phyloP scores from a whole-genome alignment of 2,797 vertebrate genomes.

The Ara ararauna region DNA sequence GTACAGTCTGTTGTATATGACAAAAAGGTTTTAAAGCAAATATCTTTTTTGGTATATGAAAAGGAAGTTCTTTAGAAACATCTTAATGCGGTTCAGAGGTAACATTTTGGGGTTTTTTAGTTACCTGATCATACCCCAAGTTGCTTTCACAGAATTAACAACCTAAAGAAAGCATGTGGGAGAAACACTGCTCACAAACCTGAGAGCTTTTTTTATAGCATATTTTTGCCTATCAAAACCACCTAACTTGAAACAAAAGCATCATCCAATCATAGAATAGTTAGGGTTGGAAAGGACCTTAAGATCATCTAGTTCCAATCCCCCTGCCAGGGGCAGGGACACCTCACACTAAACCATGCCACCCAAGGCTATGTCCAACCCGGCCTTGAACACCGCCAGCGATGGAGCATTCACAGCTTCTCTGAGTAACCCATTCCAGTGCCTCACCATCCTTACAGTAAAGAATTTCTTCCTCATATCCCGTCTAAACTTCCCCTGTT shows the following conservation, averaged over 20 bases:
- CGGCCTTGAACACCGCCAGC: too few species aligned
- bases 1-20: background rate
- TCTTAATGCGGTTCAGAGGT: background rate
- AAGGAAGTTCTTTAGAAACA: background rate
- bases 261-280: background rate
- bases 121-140: background rate
- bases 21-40: background rate
- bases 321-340: too few species aligned
- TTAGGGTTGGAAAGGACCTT: too few species aligned
- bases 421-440: too few species aligned
- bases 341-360: too few species aligned
- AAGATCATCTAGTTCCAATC: too few species aligned
- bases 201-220: background rate
- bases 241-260: background rate
- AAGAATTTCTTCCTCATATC: too few species aligned
- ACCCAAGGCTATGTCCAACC: too few species aligned
- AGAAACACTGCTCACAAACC: background rate
- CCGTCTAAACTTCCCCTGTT: too few species aligned
- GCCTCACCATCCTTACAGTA: too few species aligned
- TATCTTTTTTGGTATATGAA: background rate
- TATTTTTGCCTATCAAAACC: background rate
- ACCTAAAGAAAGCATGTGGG: background rate
- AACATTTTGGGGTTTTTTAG: background rate
- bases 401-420: too few species aligned
- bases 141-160: background rate